Evolutionary conservation across 1,140 invertebrate species (phyloP).

Genomic region (Heliconius hewitsoni): DNA sequence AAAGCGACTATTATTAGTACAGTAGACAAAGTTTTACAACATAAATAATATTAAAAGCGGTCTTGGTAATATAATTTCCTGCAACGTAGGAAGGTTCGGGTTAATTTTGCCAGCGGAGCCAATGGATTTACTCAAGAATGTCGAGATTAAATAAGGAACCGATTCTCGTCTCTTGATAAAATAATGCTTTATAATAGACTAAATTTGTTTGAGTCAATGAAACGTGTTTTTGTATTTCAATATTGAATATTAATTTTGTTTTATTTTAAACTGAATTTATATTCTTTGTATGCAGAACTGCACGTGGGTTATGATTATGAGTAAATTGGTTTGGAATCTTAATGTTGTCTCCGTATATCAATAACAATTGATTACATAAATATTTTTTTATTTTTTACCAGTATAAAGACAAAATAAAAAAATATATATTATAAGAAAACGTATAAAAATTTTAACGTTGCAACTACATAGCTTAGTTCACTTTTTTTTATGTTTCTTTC

Average conservation of each 20-base stretch:
- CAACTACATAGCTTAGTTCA: too few species aligned
- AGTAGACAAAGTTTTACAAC: conserved; percentile 5
- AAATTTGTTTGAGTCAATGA: conserved; percentile 15
- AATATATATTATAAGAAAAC: too few species aligned
- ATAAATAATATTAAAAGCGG: conserved; percentile 22
- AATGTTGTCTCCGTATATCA: too few species aligned
- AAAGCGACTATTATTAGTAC: conserved; percentile 6
- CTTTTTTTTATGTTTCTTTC: too few species aligned
- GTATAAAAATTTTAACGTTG: too few species aligned
- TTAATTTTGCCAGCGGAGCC: conserved; percentile 35
- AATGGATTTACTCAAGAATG: conserved; percentile 38
- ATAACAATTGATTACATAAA: too few species aligned
- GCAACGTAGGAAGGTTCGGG: conserved; percentile 22
- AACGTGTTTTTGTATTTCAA: conserved; percentile 1
- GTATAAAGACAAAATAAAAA: too few species aligned
- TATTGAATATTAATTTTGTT: not conserved
- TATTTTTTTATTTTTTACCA: too few species aligned
- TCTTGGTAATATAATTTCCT: conserved; percentile 34
- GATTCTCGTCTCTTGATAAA: conserved; percentile 36
- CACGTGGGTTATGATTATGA: not conserved
- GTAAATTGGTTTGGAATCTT: too few species aligned
- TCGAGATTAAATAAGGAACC: conserved; percentile 37
- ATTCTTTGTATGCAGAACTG: not conserved
- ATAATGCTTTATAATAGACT: conserved; percentile 31
- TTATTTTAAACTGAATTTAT: not conserved